These are phyloP conservation scores for Raja brachyura DNA, from an alignment of 2,113 vertebrate species.

Conservation along the genomic window DNA sequence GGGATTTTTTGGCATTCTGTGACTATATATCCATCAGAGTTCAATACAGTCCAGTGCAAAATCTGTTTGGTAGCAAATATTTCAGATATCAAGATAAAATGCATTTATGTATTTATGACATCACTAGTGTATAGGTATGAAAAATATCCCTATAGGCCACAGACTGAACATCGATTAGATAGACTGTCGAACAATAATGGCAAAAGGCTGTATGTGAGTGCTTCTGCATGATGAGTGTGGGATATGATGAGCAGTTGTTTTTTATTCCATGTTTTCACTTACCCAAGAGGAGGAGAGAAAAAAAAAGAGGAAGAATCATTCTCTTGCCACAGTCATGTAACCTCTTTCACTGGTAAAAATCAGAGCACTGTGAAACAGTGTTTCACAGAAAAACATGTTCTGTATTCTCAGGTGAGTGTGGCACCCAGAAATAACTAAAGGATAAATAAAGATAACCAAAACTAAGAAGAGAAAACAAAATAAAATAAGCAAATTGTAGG, in stretches of 20 bases:
- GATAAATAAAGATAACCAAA: neutral
- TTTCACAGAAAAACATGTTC: neutral
- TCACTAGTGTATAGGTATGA: conserved; percentile 2
- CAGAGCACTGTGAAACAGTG: neutral
- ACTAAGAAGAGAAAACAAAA: neutral
- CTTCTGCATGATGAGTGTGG: neutral
- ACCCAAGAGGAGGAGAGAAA: neutral
- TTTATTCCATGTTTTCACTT: neutral
- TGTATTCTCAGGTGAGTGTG: no score
- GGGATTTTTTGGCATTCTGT: neutral
- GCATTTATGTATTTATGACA: conserved; percentile 6
- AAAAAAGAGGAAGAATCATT: neutral
- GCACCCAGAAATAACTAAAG: neutral
- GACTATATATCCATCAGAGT: neutral
- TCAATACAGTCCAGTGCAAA: neutral
- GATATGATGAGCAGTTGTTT: neutral
- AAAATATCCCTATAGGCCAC: neutral
- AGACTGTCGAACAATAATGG: neutral
- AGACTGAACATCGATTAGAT: neutral
- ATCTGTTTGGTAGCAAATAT: neutral
- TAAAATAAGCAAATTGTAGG: neutral
- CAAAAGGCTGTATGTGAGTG: neutral
- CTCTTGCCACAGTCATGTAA: neutral
- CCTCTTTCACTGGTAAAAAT: neutral
- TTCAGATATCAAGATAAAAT: neutral